Base-by-base conservation (phyloP, 1,140 invertebrate genomes). In the Archivesica marissinica region DNA sequence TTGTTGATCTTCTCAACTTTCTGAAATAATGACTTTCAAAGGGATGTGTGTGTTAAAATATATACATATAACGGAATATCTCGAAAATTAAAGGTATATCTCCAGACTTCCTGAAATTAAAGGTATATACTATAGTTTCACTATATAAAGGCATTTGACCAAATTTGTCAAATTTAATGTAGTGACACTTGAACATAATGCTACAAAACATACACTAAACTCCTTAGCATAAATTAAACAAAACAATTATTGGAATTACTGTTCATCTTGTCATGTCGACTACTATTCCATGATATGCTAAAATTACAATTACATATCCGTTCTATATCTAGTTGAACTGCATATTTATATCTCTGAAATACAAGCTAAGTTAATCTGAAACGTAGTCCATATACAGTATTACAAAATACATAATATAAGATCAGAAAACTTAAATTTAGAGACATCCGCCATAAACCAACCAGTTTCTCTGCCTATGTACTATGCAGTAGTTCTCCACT, bases 61-160 rank as follows among this genome's bases (percentile, higher is more conserved):
- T n/a, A n/a, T n/a, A n/a, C n/a, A n/a, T n/a, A n/a, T n/a, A n/a
- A n/a, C n/a, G n/a, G n/a, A n/a, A n/a, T n/a, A n/a, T n/a, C n/a
- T n/a, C n/a, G n/a, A n/a, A n/a, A n/a, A n/a, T n/a, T n/a, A n/a
- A n/a, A n/a, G n/a, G n/a, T n/a, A n/a, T n/a, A n/a, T n/a, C n/a
- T n/a, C n/a, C n/a, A n/a, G n/a, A n/a, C n/a, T n/a, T n/a, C n/a
- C 50, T 54, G 50, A 54, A 54, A 54, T 54, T 54, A 54, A 54
- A 54, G 50, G 50, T 54, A 54, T n/a, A n/a, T 54, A 23, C 17
- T 23, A 15, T 3, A 54, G 23, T 54, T 54, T 54, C 15, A 15
- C 17, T n/a, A n/a, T 54, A n/a, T 54, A 54, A 11, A 54, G 50
- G 50, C 23, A 54, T n/a, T 3, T n/a, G 4, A 54, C 50, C 50